Evolutionary conservation across 2,797 vertebrate genomes (phyloP), one percentile per base, ranked within the genome.

Genomic region (Pelochelys cantorii): DNA sequence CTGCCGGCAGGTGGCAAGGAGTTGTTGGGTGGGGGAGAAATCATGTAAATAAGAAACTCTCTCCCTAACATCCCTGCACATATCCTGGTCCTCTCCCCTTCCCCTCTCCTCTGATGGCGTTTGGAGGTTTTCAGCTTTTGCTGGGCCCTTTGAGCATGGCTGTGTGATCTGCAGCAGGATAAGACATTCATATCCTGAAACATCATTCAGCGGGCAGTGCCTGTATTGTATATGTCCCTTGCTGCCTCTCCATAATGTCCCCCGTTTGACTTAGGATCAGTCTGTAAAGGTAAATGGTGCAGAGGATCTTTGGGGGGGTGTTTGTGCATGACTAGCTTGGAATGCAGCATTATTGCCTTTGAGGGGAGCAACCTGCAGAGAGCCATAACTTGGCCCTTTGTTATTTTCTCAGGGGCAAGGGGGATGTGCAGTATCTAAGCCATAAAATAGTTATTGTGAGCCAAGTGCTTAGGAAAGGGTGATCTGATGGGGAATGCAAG

Each of bases 381-480:
- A 95, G 83, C 52, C 86, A 93, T 92, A 95, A 93, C 91, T 94
- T 93, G 86, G 81, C 95, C 84, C 83, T 95, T 96, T 1, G 86
- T 91, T 95, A 95, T 94, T 96, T 95, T 90, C 80, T 87, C 85
- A 85, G 90, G 94, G 82, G 93, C 93, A 48, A 48, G 42, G 42
- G 42, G 42, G 42, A 48, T 48, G 8, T 48, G 42, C 95, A 84
- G 95, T 88, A 92, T 95, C 0, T 27, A 94, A 96, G 42, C 52
- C 74, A 52, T 22, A 71, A 37, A 37, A 71, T 11, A 27, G 14
- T 52, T 81, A 62, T 4, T 53, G 94, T 88, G 95, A 95, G 94
- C 93, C 94, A 97, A 95, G 95, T 94, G 92, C 97, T 96, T 93
- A 92, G 94, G 87, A 86, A 93, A 59, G 90, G 93, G 84, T 93